Base-by-base conservation (phyloP, 2,113 vertebrate genomes). In the Climacteris rufus region DNA sequence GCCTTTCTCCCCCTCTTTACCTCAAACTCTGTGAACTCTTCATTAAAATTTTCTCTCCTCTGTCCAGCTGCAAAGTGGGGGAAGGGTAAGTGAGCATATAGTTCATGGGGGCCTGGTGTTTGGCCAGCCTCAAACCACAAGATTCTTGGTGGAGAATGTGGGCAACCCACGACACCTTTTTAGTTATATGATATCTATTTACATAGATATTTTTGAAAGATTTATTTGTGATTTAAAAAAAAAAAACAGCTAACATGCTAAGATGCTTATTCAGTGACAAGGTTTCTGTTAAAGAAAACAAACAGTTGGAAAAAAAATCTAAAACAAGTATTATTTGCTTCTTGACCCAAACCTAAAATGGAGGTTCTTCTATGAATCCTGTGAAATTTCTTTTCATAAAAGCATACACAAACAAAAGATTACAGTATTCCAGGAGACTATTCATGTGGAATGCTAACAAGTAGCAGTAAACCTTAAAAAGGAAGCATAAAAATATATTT, bases 191-290 rank as follows among this genome's bases (percentile, higher is more conserved):
- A 10, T 28, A 75, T 54, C 31, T 91, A 28, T 53, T 78, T 75
- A 37, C 8, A n/a, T 27, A 53, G 1, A 6, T 20, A 8, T 57
- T 64, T 78, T 23, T 27, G 2, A 65, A 85, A 64, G 1, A 2
- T 49, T 42, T 52, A 0, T 0, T 39, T 37, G 4, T 49, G 17
- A 30, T 74, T 53, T 23, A 1, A 1, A 3, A 33, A 59, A 81
- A 27, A 44, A 10, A 50, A 28, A 10, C 27, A 42, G 15, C 15
- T 50, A 23, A 56, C 4, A 56, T n/a, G 1, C 17, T 49, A 52
- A 5, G 3, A 39, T 52, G 27, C 7, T 91, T 84, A 39, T 10
- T 50, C 15, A 63, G 10, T 44, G 13, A 12, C 4, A n/a, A 12
- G 3, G 3, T 25, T 93, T 78, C 65, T 89, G 16, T 22, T 33